Percentiles rank a stretch among this genome's conserved stretches.
These are phyloP conservation scores for Manis crassicaudata DNA, from an alignment of 2,797 vertebrate species.

Conservation along the genomic window DNA sequence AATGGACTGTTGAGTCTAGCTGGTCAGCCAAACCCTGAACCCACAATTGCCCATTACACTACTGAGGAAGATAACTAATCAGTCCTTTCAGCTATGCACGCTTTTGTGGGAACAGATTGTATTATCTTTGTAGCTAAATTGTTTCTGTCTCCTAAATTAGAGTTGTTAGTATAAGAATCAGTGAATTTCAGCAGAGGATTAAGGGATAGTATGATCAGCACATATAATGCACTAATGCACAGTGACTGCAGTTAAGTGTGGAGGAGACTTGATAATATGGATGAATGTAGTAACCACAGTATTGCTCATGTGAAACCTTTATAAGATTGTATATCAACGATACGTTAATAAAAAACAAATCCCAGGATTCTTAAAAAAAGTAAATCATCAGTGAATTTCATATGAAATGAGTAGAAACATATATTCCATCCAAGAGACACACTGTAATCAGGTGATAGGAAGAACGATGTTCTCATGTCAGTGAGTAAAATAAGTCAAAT, in stretches of 20 bases:
- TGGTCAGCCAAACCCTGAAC: not conserved
- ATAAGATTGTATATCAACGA: too few relatives aligned
- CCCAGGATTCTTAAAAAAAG: too few relatives aligned
- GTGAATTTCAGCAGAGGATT: too few relatives aligned
- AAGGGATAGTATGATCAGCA: too few relatives aligned
- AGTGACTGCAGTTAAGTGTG: too few relatives aligned
- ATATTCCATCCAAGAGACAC: not conserved
- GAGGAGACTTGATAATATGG: too few relatives aligned
- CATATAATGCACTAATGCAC: too few relatives aligned
- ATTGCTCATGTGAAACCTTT: too few relatives aligned
- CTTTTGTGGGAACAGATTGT: not conserved
- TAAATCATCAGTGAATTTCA: not conserved
- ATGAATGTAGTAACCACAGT: too few relatives aligned
- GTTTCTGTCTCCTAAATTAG: not conserved
- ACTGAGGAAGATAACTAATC: not conserved
- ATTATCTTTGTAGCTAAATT: not conserved
- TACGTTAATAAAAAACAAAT: too few relatives aligned
- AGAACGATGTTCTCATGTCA: not conserved
- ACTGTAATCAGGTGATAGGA: not conserved
- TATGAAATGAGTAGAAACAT: not conserved
- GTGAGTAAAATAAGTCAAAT: not conserved
- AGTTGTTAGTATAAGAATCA: not conserved
- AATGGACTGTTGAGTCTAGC: not conserved
- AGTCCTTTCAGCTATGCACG: not conserved
- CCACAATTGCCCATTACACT: too few relatives aligned